A percentile compares a stretch with the other conserved stretches of the same genome.
Evolutionary conservation across 92 coral and sea anemone genomes (phyloP).

Genomic region (Zoanthus sociatus): DNA sequence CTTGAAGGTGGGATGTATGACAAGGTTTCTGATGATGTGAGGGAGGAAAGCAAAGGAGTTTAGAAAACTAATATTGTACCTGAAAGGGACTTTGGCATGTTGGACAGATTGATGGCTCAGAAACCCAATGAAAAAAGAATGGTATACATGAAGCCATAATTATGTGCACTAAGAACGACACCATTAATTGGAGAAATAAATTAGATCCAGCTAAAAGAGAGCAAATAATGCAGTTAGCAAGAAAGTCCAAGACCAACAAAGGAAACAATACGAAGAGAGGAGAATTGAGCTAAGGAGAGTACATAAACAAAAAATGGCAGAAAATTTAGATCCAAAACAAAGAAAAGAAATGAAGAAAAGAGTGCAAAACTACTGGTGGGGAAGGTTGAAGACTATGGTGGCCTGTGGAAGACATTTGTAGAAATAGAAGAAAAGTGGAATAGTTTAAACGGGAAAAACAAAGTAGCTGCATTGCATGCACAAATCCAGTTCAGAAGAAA

Average conservation of each 20-base stretch:
- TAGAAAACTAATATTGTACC: background rate
- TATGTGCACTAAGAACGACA: conserved; percentile 36
- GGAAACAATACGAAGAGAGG: conserved; percentile 34
- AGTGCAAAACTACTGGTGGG: conserved; percentile 42
- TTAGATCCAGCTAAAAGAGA: conserved; percentile 15
- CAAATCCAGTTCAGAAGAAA: conserved; percentile 42
- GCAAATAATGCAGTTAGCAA: conserved; percentile 32
- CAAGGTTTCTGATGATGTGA: no score
- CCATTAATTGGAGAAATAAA: background rate
- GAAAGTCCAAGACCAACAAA: conserved; percentile 30
- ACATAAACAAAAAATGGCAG: conserved; percentile 42
- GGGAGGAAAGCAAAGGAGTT: no score
- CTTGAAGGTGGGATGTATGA: no score
- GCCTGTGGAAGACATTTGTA: conserved; percentile 21
- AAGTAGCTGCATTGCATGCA: conserved; percentile 29
- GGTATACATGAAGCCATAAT: background rate
- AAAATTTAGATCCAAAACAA: conserved; percentile 16
- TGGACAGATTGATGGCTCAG: conserved; percentile 1
- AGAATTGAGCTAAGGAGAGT: conserved; percentile 26
- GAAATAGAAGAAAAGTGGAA: conserved; percentile 11
- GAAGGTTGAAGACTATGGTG: conserved; percentile 45
- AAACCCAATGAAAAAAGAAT: conserved; percentile 22
- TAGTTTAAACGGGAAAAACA: background rate
- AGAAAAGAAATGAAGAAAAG: conserved; percentile 38
- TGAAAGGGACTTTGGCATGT: conserved; percentile 34